Base-by-base conservation (phyloP, 1,140 invertebrate genomes). In the Drosophila santomea region DNA sequence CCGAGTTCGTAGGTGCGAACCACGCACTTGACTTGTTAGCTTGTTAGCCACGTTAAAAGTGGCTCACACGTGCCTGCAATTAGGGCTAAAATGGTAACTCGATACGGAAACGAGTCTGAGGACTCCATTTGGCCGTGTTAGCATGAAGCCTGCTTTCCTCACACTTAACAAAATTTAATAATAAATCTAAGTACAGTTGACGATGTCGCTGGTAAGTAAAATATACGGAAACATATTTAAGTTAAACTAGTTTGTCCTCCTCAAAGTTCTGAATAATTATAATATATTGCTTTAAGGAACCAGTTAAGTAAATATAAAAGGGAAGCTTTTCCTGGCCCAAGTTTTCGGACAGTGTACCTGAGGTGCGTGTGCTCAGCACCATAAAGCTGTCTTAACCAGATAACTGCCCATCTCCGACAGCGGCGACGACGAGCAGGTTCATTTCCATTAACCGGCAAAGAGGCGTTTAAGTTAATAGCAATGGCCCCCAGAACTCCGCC, bases 381-480 rank as follows among this genome's bases (percentile, higher is more conserved):
- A 60, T 57, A 47, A 52, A 60, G 60, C 74, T 74, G 71, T 88
- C 83, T 84, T 84, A 84, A 85, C 81, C 80, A 84, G 82, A 85
- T 85, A 85, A 85, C 81, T 85, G 81, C 73, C 81, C 77, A 77
- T 85, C 67, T 57, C 67, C 43, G 36, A 41, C 45, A 77, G 64
- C 76, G 67, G 75, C 69, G 75, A 75, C 80, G 77, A 67, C 69
- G 63, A 79, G 72, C 83, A 75, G 84, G 83, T 84, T 89, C 83
- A 88, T 88, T 90, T 90, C 81, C 86, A 91, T 89, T 91, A 91
- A 91, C 83, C 78, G 83, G 83, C 83, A 91, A 90, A 91, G 73
- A 85, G 89, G 89, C 89, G 83, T 91, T 91, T 91, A 91, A 84
- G 89, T 91, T 91, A 91, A 91, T 91, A 91, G 89, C 80, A 82